These are phyloP conservation scores for Anolis apletophallus DNA, from an alignment of 2,797 vertebrate genomes.

Conservation along the genomic window DNA sequence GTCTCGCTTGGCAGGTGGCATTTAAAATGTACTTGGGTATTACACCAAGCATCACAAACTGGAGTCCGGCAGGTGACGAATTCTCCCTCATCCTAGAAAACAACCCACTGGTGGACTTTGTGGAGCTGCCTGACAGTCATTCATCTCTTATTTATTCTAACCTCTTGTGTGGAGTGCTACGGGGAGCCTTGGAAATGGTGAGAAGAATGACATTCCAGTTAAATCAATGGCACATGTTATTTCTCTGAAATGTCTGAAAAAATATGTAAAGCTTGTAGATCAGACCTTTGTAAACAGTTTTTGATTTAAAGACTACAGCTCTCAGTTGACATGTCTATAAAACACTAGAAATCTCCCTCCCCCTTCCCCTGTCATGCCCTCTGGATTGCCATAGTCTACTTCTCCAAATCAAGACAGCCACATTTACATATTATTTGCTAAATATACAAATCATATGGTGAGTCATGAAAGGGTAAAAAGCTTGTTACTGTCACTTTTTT, in stretches of 20 bases:
- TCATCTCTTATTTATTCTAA: constrained; percentile 95
- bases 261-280: neutral
- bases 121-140: constrained; percentile 98
- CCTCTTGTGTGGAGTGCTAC: constrained; percentile 92
- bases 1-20: constrained; percentile 84
- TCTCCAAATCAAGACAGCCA: no score
- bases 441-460: no score
- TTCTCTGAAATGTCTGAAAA: neutral
- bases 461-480: neutral
- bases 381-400: no score
- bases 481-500: neutral
- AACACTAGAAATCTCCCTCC: no score
- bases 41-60: constrained; percentile 98
- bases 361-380: no score
- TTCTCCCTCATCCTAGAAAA: constrained; percentile 98
- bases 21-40: constrained; percentile 99
- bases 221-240: neutral
- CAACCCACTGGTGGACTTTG: constrained; percentile 97
- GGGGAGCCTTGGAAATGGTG: constrained; percentile 98
- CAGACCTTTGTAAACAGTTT: no score
- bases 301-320: no score
- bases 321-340: no score
- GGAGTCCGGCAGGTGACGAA: constrained; percentile 97
- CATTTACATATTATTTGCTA: no score
- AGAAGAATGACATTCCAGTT: constrained; percentile 53